Evolutionary conservation across 2,888 invertebrate genomes (phyloP), one percentile per base, ranked within the genome.

Genomic region (Drosophila pegasa): DNA sequence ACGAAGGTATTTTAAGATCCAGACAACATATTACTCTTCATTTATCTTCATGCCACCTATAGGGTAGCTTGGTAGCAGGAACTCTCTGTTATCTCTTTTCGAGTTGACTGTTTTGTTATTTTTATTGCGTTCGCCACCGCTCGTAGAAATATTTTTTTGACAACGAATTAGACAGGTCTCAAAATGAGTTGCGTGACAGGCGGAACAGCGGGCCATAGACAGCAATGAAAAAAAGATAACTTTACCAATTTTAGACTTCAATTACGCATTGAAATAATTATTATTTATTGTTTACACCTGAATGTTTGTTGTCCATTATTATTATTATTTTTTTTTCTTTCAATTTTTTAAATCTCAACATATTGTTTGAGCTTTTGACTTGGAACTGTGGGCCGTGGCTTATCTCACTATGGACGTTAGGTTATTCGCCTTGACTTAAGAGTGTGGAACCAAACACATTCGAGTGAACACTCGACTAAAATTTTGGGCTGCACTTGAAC

Each of bases 271-370:
- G 50, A 75, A 80, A 76, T 81, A 68, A 85, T 84, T 65, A 70
- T 80, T 75, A 75, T 80, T 87, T 82, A 85, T 81, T 78, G 64
- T 82, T 81, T 82, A 73, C 82, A 78, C 87, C 65, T 75, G 40
- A 84, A 81, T 78, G 71, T 87, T 82, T 84, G 67, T 68, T 45
- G 58, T 61, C 22, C 0, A 10, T 31, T 20, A 9, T 12, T n/a
- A n/a, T n/a, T n/a, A n/a, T n/a, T 27, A 1, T 18, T 16, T 27
- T 29, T 47, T 7, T 2, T 5, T 37, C 7, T 22, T 14, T 6
- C 0, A 38, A 43, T n/a, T n/a, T 59, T 62, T 18, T 29, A 51
- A 38, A 62, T 41, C 18, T 31, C n/a, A 60, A 60, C 22, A 37
- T 22, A 0, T 16, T 29, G 45, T 51, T 64, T 45, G 37, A 66